Base-by-base conservation (phyloP, 2,888 invertebrate genomes). In the Temnothorax ravouxi region DNA sequence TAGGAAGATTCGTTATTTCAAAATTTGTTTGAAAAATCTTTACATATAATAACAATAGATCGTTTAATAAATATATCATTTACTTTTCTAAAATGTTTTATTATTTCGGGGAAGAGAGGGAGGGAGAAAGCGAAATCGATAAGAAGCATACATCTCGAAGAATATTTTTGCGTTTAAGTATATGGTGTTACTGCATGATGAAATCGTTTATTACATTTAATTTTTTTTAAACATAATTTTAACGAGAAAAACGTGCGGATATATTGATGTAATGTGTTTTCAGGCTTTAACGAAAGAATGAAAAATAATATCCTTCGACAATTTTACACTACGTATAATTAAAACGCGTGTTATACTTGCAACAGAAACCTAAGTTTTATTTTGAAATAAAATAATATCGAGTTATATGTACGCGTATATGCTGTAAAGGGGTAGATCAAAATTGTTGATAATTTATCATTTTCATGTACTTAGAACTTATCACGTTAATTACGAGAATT, bases 11-110 rank as follows among this genome's bases (percentile, higher is more conserved):
- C 2, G n/a, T 69, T n/a, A 34, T 21, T n/a, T 71, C 15, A 38
- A 71, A 71, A 38, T 52, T 54, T 66, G n/a, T 47, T 67, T 29
- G 1, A 54, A 71, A 54, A 54, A 54, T 25, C 38, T 21, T 71
- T 25, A 15, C 13, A 54, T 54, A 4, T 56, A 71, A 71, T 56
- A 71, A 71, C 41, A 56, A 9, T 54, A 41, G 15, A 71, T 41
- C 15, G 25, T 54, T 15, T 52, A 52, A 69, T 15, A 21, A 54
- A 54, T 38, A 21, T 8, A 4, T 8, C 25, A 25, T 54, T 71
- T 54, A 38, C 38, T 69, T 69, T 67, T 50, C 47, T 67, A 50
- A 50, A n/a, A 50, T 21, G 11, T 64, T 64, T 25, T 21, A 64
- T 66, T 1, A 47, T 25, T 67, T 15, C 4, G 25, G 2, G 1